phyloP scores from a whole-genome alignment of 2,113 vertebrate genomes.

The Carassius gibelio region DNA sequence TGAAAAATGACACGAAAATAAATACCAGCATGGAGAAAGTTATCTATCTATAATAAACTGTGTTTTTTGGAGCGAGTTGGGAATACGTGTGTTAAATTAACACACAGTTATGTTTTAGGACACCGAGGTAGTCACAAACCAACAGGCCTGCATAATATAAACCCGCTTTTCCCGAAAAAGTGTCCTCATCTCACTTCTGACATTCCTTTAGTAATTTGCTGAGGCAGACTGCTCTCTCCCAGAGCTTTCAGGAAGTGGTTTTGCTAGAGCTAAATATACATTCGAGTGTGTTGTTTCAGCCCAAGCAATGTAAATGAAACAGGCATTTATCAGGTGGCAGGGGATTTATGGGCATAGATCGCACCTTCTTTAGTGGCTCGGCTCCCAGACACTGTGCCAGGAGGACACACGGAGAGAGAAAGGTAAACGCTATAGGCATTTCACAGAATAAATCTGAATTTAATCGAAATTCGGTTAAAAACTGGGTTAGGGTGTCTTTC shows the following conservation, averaged over 20 bases:
- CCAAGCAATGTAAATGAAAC: constrained; percentile 51
- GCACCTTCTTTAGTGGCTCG: constrained; percentile 54
- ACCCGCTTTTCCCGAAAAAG: constrained; percentile 27
- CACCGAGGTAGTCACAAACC: constrained; percentile 13
- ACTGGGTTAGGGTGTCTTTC: background rate
- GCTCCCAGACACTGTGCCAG: constrained; percentile 13
- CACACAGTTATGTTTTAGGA: constrained; percentile 5
- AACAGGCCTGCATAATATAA: constrained; percentile 13
- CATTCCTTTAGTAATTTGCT: constrained; percentile 45
- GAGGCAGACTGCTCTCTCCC: constrained; percentile 39
- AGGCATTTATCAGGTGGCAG: constrained; percentile 60
- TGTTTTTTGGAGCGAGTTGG: constrained; percentile 26
- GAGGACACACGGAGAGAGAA: constrained; percentile 7
- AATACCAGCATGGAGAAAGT: constrained; percentile 23
- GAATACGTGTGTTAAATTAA: constrained; percentile 41
- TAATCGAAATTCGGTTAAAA: background rate
- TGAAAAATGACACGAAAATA: constrained; percentile 30
- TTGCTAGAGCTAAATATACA: constrained; percentile 49
- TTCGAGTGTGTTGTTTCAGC: constrained; percentile 44
- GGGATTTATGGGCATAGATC: constrained; percentile 52
- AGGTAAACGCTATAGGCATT: background rate
- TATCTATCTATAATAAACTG: constrained; percentile 33
- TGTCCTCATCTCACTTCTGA: constrained; percentile 48
- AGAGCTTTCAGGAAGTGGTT: constrained; percentile 46
- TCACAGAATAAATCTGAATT: constrained; percentile 9